Conservation (phyloP, 1,140 invertebrate species). For the Ephestia elutella region DNA sequence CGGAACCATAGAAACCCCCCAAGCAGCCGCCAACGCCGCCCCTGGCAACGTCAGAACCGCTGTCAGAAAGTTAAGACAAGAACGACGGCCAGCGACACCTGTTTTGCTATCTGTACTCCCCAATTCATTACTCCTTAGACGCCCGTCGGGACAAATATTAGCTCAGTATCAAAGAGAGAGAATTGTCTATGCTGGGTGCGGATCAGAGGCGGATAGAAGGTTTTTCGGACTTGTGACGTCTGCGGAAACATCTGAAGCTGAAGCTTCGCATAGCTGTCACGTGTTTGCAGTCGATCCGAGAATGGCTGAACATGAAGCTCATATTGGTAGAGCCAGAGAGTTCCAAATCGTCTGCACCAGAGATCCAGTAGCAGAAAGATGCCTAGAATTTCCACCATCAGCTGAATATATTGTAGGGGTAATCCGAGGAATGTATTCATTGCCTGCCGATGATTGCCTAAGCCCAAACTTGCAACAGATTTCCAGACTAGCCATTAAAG, state of each 20-base stretch:
- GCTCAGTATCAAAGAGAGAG: constrained; percentile 87
- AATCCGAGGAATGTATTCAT: constrained; percentile 79
- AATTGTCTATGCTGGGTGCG: constrained; percentile 91
- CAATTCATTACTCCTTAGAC: constrained; percentile 85
- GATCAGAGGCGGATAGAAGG: constrained; percentile 90
- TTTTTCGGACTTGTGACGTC: constrained; percentile 94
- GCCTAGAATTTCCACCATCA: constrained; percentile 92
- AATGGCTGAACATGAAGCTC: constrained; percentile 86
- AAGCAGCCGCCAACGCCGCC: constrained; percentile 85
- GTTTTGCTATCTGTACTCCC: constrained; percentile 90
- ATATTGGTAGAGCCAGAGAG: constrained; percentile 82
- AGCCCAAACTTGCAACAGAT: constrained; percentile 62
- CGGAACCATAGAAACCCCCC: constrained; percentile 96
- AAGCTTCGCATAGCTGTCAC: constrained; percentile 91
- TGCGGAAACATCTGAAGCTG: constrained; percentile 51
- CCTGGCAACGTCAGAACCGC: constrained; percentile 84
- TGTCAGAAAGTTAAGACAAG: constrained; percentile 90
- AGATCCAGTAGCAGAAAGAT: constrained; percentile 80
- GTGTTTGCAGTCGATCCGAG: constrained; percentile 95
- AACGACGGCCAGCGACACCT: constrained; percentile 90
- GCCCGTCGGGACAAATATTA: constrained; percentile 74
- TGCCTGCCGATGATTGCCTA: constrained; percentile 64
- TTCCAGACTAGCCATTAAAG: constrained; percentile 60
- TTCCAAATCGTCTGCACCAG: constrained; percentile 87
- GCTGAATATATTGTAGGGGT: constrained; percentile 89